Percentiles rank a stretch among this genome's conserved stretches.
These are phyloP conservation scores for Scotopteryx bipunctaria DNA, from an alignment of 2,888 invertebrate genomes.

Conservation along the genomic window DNA sequence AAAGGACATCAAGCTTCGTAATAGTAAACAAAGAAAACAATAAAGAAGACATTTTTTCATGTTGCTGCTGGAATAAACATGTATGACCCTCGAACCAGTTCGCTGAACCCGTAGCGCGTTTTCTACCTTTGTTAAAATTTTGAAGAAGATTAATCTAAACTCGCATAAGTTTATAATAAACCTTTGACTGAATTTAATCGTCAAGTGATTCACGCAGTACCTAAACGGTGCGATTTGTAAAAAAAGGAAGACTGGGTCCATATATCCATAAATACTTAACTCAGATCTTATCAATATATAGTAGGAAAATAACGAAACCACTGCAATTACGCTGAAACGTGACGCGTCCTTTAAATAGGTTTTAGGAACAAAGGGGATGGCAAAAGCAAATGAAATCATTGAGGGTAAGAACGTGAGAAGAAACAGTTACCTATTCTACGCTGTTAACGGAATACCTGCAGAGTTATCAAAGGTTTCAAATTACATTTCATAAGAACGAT, in stretches of 20 bases:
- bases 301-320: constrained; percentile 17
- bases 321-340: constrained; percentile 23
- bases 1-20: constrained; percentile 57
- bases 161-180: background rate
- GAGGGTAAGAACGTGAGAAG: constrained; percentile 43
- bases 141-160: background rate
- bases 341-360: constrained; percentile 23
- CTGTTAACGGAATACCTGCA: constrained; percentile 38
- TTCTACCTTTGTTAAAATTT: constrained; percentile 4
- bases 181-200: background rate
- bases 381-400: constrained; percentile 37
- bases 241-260: constrained; percentile 5
- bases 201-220: background rate
- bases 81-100: constrained; percentile 11
- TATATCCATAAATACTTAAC: background rate
- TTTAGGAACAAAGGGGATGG: constrained; percentile 27
- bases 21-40: constrained; percentile 50
- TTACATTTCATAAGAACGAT: constrained; percentile 13
- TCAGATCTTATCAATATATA: constrained; percentile 5
- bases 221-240: background rate
- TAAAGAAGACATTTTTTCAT: constrained; percentile 27
- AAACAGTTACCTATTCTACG: constrained; percentile 35
- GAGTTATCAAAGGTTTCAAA: constrained; percentile 9
- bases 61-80: constrained; percentile 19
- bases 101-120: background rate